phyloP scores from a whole-genome alignment of 2,888 invertebrate species.

The Scelioninae gen. 2 region DNA sequence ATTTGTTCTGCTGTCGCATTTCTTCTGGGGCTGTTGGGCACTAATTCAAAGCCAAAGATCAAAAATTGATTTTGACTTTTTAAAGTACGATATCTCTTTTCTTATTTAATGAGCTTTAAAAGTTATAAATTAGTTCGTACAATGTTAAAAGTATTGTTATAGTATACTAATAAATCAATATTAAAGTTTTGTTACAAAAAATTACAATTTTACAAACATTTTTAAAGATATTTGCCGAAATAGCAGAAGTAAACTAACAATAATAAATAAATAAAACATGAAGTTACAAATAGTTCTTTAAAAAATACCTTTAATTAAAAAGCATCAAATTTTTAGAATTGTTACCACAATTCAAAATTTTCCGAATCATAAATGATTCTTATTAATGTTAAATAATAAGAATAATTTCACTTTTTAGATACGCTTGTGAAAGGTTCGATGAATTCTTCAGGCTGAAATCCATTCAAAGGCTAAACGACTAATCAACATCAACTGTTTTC shows the following conservation, averaged over 20 bases:
- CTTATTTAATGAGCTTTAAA: background rate
- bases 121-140: background rate
- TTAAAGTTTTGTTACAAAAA: background rate
- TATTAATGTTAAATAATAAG: too few species aligned
- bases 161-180: background rate
- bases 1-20: constrained; percentile 87
- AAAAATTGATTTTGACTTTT: constrained; percentile 92
- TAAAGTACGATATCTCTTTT: constrained; percentile 80
- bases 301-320: too few species aligned
- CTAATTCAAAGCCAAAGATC: constrained; percentile 93
- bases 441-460: constrained; percentile 37
- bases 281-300: too few species aligned
- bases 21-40: constrained; percentile 95
- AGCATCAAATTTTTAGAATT: too few species aligned
- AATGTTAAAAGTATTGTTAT: background rate
- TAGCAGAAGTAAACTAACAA: too few species aligned
- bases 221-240: too few species aligned
- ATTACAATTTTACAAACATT: too few species aligned
- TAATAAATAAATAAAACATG: too few species aligned
- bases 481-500: constrained; percentile 12
- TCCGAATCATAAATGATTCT: too few species aligned
- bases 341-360: too few species aligned
- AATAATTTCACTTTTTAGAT: constrained; percentile 44
- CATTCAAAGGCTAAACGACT: constrained; percentile 13
- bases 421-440: constrained; percentile 41